Conservation (phyloP, 2,113 vertebrate genomes). For the Crotophaga sulcirostris region DNA sequence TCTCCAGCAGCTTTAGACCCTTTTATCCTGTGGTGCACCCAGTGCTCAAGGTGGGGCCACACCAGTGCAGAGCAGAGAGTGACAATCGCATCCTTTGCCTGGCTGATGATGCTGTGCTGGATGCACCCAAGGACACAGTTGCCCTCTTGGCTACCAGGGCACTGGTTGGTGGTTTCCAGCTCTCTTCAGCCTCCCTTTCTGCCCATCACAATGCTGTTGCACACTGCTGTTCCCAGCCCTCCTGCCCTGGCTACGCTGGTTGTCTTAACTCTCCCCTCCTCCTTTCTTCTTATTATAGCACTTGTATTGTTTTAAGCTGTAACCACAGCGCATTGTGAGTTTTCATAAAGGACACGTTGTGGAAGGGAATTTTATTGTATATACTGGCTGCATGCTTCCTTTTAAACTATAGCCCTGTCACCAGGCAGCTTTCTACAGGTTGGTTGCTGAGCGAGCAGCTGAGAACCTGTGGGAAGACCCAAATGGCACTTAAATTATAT, state of each 20-base stretch:
- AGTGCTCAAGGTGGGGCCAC: no score
- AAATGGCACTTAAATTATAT: slow-evolving; percentile 81
- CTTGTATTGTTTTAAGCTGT: slow-evolving; percentile 27
- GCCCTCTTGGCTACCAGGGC: no score
- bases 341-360: slow-evolving; percentile 64
- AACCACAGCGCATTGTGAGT: slow-evolving; percentile 11
- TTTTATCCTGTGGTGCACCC: no score
- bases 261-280: neutral
- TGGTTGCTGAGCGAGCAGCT: slow-evolving; percentile 69
- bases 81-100: no score
- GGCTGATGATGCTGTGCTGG: no score
- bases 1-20: no score
- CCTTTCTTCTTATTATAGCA: neutral
- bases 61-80: no score
- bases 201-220: rapidly evolving
- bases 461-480: slow-evolving; percentile 78
- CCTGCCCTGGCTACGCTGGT: neutral
- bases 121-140: no score
- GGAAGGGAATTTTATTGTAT: slow-evolving; percentile 48
- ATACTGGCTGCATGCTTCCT: slow-evolving; percentile 57
- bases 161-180: no score
- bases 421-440: slow-evolving; percentile 67
- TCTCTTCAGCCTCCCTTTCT: neutral
- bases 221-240: neutral
- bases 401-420: slow-evolving; percentile 73